Evolutionary conservation across 2,113 vertebrate species (phyloP).

Genomic region (Jaculus jaculus): DNA sequence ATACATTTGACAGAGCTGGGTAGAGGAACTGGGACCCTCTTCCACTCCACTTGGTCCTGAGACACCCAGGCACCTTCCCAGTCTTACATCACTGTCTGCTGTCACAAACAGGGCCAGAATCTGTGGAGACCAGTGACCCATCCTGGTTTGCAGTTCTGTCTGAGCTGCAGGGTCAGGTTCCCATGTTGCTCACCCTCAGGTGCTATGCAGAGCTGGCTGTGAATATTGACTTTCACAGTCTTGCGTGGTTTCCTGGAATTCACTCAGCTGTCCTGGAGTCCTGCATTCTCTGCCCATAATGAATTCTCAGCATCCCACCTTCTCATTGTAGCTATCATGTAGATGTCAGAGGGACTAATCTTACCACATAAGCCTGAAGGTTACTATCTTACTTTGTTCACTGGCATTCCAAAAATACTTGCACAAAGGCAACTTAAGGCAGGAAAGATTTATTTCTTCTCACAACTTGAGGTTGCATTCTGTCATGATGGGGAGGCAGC

Average conservation of each 20-base stretch:
- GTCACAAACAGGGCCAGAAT: accelerated
- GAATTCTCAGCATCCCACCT: neutral
- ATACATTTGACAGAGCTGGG: accelerated
- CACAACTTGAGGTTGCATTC: too few species aligned
- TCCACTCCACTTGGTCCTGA: too few species aligned
- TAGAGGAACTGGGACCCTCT: accelerated
- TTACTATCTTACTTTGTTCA: too few species aligned
- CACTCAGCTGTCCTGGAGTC: accelerated
- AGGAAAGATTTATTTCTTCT: too few species aligned
- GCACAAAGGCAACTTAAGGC: too few species aligned
- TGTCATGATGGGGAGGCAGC: too few species aligned
- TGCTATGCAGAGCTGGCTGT: accelerated
- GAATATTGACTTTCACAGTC: accelerated
- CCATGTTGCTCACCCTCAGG: accelerated
- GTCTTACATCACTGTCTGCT: neutral
- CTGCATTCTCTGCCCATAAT: accelerated
- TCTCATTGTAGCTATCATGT: neutral
- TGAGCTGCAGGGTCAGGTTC: neutral
- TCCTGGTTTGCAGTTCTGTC: accelerated
- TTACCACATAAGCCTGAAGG: neutral
- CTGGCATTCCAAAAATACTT: too few species aligned
- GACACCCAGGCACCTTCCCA: neutral
- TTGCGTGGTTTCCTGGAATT: accelerated
- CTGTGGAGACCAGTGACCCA: neutral
- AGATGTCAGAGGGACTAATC: neutral